Conservation (phyloP, 2,888 invertebrate genomes). For the Acanthosepion esculentum region DNA sequence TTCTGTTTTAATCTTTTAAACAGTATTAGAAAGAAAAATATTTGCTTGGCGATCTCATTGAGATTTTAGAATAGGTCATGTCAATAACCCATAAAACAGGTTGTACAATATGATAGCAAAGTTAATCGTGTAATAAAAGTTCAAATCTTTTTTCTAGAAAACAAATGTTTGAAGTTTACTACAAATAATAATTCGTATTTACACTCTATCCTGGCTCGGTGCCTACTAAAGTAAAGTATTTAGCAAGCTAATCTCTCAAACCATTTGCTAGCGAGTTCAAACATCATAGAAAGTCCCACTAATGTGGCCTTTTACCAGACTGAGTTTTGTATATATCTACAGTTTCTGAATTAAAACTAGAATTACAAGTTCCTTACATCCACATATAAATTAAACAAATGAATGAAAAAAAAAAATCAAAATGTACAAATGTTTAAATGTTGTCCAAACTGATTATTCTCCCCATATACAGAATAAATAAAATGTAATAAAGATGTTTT, state of each 20-base stretch:
- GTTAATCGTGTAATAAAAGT: too few relatives aligned
- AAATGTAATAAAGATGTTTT: too few relatives aligned
- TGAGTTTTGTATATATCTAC: background rate
- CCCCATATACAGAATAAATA: too few relatives aligned
- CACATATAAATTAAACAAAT: background rate
- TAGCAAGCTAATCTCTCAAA: background rate
- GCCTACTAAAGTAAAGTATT: background rate
- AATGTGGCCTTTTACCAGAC: background rate
- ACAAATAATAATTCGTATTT: background rate
- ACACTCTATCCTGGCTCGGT: background rate
- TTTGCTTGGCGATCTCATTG: background rate
- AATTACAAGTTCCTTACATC: background rate
- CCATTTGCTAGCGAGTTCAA: background rate
- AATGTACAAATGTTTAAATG: too few relatives aligned
- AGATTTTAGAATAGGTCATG: background rate
- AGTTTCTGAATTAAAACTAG: background rate
- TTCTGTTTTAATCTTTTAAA: too few relatives aligned
- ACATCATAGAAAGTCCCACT: background rate
- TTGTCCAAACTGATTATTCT: too few relatives aligned
- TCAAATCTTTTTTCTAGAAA: background rate
- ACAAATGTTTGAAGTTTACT: background rate
- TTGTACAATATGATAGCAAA: too few relatives aligned
- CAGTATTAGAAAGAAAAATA: too few relatives aligned
- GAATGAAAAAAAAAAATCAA: background rate
- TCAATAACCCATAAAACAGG: background rate